Base-by-base conservation (phyloP, 2,113 vertebrate species). In the Festucalex cinctus region DNA sequence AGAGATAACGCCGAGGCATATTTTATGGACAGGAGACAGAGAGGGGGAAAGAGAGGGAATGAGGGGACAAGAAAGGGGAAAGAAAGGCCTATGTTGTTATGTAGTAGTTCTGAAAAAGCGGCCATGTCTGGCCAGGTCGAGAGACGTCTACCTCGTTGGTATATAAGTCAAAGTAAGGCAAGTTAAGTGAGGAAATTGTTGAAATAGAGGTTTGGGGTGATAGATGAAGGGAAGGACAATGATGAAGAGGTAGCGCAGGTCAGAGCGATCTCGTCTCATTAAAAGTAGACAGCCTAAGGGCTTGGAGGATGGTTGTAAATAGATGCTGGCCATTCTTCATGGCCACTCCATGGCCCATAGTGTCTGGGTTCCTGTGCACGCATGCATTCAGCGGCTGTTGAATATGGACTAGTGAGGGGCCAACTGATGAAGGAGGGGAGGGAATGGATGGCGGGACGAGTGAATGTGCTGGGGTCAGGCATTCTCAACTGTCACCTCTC, bases 121-220 rank as follows among this genome's bases (percentile, higher is more conserved):
- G 88, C 88, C 66, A 76, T 83, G 85, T 88, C 87, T 88, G 90
- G 88, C 91, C 92, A 90, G 89, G 82, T 35, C 63, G 87, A 89
- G 88, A 88, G 85, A 81, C 89, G 85, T 92, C 87, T 83, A 28
- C 91, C 88, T 86, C 76, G 75, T 83, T 83, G 77, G 79, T 91
- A 94, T 93, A 88, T 94, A 90, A 91, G 92, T 93, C 92, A 94
- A 90, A 80, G 26, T 28, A n/a, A 89, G 73, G 84, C 82, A 91
- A 88, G 90, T 84, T 79, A 91, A 86, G 78, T 82, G 87, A 87
- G 83, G 79, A 86, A 87, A 89, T 87, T 70, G 86, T 85, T 86
- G 64, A 89, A 90, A 88, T 86, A 65, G 72, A 79, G 79, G 79
- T 81, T 77, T 75, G 32, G 56, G 70, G 64, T 1, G 66, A 70